Evolutionary conservation across 2,797 vertebrate species (phyloP).

Genomic region (Vireo griseus): DNA sequence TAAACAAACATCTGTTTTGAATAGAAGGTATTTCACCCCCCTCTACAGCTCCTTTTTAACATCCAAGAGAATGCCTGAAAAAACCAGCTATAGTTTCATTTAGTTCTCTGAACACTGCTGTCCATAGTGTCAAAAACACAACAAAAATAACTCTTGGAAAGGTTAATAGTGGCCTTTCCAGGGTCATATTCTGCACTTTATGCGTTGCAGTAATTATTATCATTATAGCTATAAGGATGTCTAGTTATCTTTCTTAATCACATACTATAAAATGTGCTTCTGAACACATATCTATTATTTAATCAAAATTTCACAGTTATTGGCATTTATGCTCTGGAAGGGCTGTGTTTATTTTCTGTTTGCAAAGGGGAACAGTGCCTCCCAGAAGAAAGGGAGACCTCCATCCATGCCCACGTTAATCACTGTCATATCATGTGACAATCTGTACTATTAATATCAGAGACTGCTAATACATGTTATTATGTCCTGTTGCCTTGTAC

Average conservation of each 20-base stretch:
- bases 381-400: conserved; percentile 74
- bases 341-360: conserved; percentile 88
- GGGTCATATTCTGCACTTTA: conserved; percentile 93
- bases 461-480: conserved; percentile 69
- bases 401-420: conserved; percentile 71
- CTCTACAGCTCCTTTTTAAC: conserved; percentile 1
- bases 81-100: conserved; percentile 66
- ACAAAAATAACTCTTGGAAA: conserved; percentile 82
- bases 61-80: conserved; percentile 24
- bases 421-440: conserved; percentile 74
- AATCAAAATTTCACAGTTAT: conserved; percentile 94
- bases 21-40: conserved; percentile 59
- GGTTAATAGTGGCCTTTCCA: conserved; percentile 94
- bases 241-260: conserved; percentile 95
- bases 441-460: conserved; percentile 77
- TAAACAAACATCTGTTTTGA: conserved; percentile 76
- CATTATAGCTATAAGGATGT: conserved; percentile 94
- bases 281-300: conserved; percentile 98
- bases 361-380: conserved; percentile 75
- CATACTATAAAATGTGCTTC: conserved; percentile 85
- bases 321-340: conserved; percentile 78
- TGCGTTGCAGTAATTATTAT: conserved; percentile 92
- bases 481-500: conserved; percentile 44
- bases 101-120: conserved; percentile 71
- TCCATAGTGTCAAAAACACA: conserved; percentile 77